Percentiles rank a stretch among this genome's conserved stretches.
These are phyloP conservation scores for Epinephelus coioides DNA, from an alignment of 2,797 vertebrate genomes.

Conservation along the genomic window DNA sequence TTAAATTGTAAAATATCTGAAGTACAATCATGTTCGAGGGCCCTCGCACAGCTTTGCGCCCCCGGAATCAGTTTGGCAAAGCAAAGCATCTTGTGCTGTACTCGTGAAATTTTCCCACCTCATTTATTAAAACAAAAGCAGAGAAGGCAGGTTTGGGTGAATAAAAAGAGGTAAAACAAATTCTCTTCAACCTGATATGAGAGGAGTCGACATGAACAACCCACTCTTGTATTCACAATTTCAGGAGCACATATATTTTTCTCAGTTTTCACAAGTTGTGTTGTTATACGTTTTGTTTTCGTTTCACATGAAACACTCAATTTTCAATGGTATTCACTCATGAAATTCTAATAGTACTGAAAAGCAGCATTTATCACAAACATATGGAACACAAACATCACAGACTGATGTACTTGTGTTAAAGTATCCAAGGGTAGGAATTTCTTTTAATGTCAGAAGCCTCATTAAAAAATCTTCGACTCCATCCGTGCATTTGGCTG, in stretches of 20 bases:
- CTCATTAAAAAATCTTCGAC: slow-evolving; percentile 45
- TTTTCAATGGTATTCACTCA: background rate
- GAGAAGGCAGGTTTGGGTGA: background rate
- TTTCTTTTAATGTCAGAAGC: slow-evolving; percentile 35
- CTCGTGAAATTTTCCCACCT: background rate
- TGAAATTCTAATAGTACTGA: background rate
- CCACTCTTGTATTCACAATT: background rate
- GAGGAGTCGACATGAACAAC: background rate
- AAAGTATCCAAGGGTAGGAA: background rate
- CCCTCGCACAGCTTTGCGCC: background rate
- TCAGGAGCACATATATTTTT: background rate
- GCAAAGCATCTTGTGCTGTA: background rate
- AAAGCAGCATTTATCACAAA: slow-evolving; percentile 17
- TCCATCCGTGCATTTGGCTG: slow-evolving; percentile 31
- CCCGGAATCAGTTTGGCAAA: background rate
- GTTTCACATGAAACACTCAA: background rate
- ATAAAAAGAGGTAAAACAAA: background rate
- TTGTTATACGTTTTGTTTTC: background rate
- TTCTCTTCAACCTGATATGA: background rate
- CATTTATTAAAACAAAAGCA: slow-evolving; percentile 6
- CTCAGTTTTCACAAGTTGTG: background rate
- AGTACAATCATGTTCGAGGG: background rate
- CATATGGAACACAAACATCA: slow-evolving; percentile 21
- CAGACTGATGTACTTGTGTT: slow-evolving; percentile 1
- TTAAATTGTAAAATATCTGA: slow-evolving; percentile 16